Base-by-base conservation (phyloP, 2,888 invertebrate genomes). In the Hoplodrina ambigua region DNA sequence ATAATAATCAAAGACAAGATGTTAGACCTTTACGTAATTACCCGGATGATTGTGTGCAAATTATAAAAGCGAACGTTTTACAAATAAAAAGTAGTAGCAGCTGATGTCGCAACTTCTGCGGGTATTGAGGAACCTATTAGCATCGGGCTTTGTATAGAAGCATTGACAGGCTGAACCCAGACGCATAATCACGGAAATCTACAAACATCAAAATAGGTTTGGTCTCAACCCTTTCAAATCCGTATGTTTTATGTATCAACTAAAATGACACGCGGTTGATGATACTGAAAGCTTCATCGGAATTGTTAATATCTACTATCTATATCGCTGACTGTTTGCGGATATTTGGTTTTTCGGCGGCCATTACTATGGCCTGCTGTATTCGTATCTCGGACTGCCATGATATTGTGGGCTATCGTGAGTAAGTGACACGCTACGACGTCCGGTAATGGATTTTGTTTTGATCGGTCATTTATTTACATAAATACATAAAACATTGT, bases 231-330 rank as follows among this genome's bases (percentile, higher is more conserved):
- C 71, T 75, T 82, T 71, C 56, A 75, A 56, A 66, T 62, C 66
- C 63, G 33, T 68, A 86, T 89, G 85, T 87, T 86, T 86, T 86
- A 89, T 88, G 83, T 78, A 68, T 65, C 64, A 77, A 84, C 78
- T 78, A 72, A 80, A 85, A 79, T 82, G 75, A 69, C 72, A 57
- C 49, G 33, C 69, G 44, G 46, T 53, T 57, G 44, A 72, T 65
- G 49, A 65, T 67, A 66, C 68, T 81, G 70, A 72, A 67, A 78
- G 82, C 83, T 80, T 85, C 87, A 90, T 91, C 83, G 76, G 92
- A 93, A 92, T 93, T 91, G 91, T 87, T 91, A 93, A 93, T 92
- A 76, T 62, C 78, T 80, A 88, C 90, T 88, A 4, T 17, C 46
- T 46, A 17, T 46, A 6, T 64, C 85, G 86, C 85, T 84, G 82